phyloP scores from a whole-genome alignment of 2,797 vertebrate species.

The Gymnothorax javanicus region DNA sequence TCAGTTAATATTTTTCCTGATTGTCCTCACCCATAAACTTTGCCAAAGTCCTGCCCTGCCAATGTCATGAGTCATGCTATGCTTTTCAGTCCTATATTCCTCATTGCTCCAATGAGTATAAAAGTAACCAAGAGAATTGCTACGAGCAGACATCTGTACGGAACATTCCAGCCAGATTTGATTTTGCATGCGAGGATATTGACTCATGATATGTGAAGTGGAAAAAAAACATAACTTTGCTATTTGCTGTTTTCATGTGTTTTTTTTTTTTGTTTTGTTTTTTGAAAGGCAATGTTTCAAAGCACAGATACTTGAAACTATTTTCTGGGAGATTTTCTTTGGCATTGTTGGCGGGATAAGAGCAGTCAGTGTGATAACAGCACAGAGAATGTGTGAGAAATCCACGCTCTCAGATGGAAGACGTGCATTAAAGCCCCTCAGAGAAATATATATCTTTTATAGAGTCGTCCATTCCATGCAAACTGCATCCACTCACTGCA shows the following conservation, averaged over 20 bases:
- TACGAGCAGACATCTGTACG: background rate
- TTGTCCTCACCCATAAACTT: no score
- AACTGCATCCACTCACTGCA: constrained; percentile 36
- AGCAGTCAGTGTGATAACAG: background rate
- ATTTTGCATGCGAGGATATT: background rate
- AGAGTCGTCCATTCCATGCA: constrained; percentile 34
- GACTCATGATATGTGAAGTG: background rate
- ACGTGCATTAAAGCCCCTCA: constrained; percentile 36
- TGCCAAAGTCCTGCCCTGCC: no score
- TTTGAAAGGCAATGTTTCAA: background rate
- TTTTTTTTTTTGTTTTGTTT: background rate
- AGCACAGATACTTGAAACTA: background rate
- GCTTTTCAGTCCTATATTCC: no score
- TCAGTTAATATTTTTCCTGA: background rate
- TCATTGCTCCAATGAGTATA: background rate
- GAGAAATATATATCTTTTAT: constrained; percentile 32
- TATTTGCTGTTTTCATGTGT: no score
- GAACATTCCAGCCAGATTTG: background rate
- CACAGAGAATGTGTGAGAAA: background rate
- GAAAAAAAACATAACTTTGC: background rate
- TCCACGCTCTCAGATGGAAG: constrained; percentile 24
- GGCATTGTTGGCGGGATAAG: background rate
- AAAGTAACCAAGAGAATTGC: background rate
- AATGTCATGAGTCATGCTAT: no score
- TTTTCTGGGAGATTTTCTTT: background rate